Percentiles rank a stretch among this genome's conserved stretches.
Conservation (phyloP, 2,113 vertebrate species). For the Neolamprologus ventralis region DNA sequence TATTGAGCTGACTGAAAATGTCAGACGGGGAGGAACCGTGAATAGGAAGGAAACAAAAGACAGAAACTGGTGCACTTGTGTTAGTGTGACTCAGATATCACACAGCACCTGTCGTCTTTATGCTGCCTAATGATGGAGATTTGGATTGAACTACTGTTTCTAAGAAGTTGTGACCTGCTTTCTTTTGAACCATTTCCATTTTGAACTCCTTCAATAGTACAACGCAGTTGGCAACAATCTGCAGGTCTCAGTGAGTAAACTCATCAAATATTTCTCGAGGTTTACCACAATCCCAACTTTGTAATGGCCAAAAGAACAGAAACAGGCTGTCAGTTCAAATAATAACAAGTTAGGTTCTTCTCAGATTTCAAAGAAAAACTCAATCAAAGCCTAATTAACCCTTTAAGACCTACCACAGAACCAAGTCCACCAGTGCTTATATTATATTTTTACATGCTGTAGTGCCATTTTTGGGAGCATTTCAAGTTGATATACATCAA, state of each 20-base stretch:
- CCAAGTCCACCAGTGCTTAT: no score
- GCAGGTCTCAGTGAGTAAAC: neutral
- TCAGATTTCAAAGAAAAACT: neutral
- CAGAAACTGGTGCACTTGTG: neutral
- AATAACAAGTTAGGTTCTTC: neutral
- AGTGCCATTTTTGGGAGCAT: no score
- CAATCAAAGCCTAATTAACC: neutral
- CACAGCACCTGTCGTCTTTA: slow-evolving; percentile 3
- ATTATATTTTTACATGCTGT: no score
- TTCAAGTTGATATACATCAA: no score
- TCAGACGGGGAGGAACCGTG: slow-evolving; percentile 32
- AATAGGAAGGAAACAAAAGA: slow-evolving; percentile 26
- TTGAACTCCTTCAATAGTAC: neutral
- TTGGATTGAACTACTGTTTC: neutral
- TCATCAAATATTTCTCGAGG: neutral
- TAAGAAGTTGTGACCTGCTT: slow-evolving; percentile 14
- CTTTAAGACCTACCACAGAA: no score
- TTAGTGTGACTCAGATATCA: neutral
- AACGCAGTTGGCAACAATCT: neutral
- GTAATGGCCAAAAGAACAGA: neutral
- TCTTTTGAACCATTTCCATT: neutral
- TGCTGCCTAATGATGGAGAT: neutral
- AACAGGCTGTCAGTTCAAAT: neutral
- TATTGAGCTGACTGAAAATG: slow-evolving; percentile 65
- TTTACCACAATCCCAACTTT: neutral